Conservation (phyloP, 2,113 vertebrate species). For the Australoheros scitulus region DNA sequence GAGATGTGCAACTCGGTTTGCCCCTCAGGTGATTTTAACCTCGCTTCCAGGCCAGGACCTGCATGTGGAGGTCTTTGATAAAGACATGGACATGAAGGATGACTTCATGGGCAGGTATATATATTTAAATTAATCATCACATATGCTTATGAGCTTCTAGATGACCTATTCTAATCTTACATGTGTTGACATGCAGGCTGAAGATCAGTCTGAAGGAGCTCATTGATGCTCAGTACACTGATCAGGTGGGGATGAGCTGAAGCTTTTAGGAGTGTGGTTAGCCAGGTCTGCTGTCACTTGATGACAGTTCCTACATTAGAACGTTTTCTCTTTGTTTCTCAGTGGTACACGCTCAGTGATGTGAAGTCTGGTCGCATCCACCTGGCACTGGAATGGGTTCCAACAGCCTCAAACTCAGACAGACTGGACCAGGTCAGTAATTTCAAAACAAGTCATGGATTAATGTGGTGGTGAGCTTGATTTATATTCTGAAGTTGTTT, state of each 20-base stretch:
- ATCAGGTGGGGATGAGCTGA: slow-evolving; percentile 80
- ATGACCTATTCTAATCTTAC: not conserved
- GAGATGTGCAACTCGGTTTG: not conserved
- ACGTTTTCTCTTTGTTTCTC: slow-evolving; percentile 10
- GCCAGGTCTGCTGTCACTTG: not conserved
- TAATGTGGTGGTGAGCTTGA: not conserved
- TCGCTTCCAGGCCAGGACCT: slow-evolving; percentile 88
- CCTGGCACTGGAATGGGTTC: slow-evolving; percentile 86
- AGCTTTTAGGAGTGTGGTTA: not conserved
- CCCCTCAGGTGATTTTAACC: slow-evolving; percentile 84
- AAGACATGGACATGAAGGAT: slow-evolving; percentile 90
- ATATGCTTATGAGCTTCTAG: not conserved
- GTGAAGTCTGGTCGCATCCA: slow-evolving; percentile 89
- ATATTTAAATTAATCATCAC: not conserved
- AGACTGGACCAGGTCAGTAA: slow-evolving; percentile 84
- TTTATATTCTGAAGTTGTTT: not conserved
- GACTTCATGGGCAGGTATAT: slow-evolving; percentile 91
- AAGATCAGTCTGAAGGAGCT: slow-evolving; percentile 85
- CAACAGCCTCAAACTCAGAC: slow-evolving; percentile 71
- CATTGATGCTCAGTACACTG: slow-evolving; percentile 82
- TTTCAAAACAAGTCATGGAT: rapidly evolving
- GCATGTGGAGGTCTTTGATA: slow-evolving; percentile 87
- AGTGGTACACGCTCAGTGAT: slow-evolving; percentile 89
- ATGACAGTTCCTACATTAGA: not conserved
- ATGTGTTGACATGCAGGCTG: slow-evolving; percentile 75